Percentiles rank a stretch among this genome's conserved stretches.
Conservation (phyloP, 2,888 invertebrate species). For the Chrysina gloriosa region DNA sequence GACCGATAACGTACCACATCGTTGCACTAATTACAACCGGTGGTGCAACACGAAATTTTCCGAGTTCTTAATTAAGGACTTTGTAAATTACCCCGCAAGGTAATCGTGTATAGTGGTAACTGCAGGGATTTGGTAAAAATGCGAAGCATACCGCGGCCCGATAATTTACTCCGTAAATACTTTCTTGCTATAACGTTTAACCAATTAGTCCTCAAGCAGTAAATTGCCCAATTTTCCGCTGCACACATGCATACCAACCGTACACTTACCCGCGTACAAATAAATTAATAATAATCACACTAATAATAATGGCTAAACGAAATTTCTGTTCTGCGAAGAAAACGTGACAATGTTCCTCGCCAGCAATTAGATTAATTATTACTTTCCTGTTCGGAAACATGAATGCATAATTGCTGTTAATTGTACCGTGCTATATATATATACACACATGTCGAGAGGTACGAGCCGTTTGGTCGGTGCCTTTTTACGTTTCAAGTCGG, state of each 20-base stretch:
- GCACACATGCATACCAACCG: slow-evolving; percentile 21
- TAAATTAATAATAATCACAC: slow-evolving; percentile 32
- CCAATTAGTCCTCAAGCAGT: slow-evolving; percentile 31
- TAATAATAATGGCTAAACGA: slow-evolving; percentile 25
- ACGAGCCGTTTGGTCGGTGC: slow-evolving; percentile 9
- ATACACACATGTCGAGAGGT: too few species aligned
- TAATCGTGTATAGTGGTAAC: neutral
- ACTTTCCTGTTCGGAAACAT: slow-evolving; percentile 41
- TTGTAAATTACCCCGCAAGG: neutral
- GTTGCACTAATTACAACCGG: neutral
- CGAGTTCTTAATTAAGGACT: neutral
- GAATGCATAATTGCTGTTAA: slow-evolving; percentile 45
- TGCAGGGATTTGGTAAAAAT: slow-evolving; percentile 39
- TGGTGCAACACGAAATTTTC: neutral
- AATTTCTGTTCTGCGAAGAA: slow-evolving; percentile 29
- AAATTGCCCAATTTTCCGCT: slow-evolving; percentile 32
- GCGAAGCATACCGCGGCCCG: slow-evolving; percentile 43
- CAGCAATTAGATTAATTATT: slow-evolving; percentile 43
- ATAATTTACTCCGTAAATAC: slow-evolving; percentile 40
- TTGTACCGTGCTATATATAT: slow-evolving; percentile 35
- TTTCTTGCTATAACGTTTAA: slow-evolving; percentile 20
- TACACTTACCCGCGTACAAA: neutral
- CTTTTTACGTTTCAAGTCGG: slow-evolving; percentile 19
- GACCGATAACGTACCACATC: neutral
- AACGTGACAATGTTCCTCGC: slow-evolving; percentile 43